These are phyloP conservation scores for Ephialtes manifestator DNA, from an alignment of 2,888 invertebrate genomes.

Conservation along the genomic window DNA sequence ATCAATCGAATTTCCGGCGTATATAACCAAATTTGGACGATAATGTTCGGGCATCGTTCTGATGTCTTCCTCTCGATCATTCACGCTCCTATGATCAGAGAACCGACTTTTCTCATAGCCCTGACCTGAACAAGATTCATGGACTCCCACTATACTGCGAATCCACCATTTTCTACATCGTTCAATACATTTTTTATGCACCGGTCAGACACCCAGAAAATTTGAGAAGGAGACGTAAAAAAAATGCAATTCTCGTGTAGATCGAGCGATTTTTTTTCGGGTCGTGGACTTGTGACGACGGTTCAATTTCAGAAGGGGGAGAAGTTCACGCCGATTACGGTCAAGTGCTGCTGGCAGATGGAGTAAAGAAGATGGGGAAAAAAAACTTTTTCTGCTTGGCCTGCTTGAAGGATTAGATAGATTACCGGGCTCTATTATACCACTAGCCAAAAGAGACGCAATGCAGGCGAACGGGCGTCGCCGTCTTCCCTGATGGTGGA, in stretches of 20 bases:
- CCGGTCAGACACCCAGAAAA: conserved; percentile 46
- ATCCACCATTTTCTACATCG: conserved; percentile 64
- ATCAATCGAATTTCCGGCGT: conserved; percentile 62
- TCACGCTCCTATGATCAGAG: conserved; percentile 77
- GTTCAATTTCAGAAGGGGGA: conserved; percentile 69
- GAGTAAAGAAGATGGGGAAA: conserved; percentile 47
- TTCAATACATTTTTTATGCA: conserved; percentile 70
- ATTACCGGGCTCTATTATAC: conserved; percentile 80
- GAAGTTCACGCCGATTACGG: conserved; percentile 77
- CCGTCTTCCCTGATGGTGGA: background rate
- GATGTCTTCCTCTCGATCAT: conserved; percentile 81
- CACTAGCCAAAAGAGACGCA: conserved; percentile 65
- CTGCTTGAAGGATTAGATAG: conserved; percentile 84
- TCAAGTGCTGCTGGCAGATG: conserved; percentile 64
- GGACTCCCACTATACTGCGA: conserved; percentile 68
- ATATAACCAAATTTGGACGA: conserved; percentile 82
- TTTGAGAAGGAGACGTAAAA: conserved; percentile 43
- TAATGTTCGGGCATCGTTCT: conserved; percentile 75
- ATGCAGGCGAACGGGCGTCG: conserved; percentile 36
- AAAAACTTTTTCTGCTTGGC: conserved; percentile 80
- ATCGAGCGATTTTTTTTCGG: conserved; percentile 65
- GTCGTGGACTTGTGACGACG: conserved; percentile 61
- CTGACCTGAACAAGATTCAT: conserved; percentile 72
- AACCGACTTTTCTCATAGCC: conserved; percentile 65
- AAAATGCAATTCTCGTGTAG: conserved; percentile 63